phyloP scores from a whole-genome alignment of 2,113 vertebrate species.

The Oenanthe melanoleuca region DNA sequence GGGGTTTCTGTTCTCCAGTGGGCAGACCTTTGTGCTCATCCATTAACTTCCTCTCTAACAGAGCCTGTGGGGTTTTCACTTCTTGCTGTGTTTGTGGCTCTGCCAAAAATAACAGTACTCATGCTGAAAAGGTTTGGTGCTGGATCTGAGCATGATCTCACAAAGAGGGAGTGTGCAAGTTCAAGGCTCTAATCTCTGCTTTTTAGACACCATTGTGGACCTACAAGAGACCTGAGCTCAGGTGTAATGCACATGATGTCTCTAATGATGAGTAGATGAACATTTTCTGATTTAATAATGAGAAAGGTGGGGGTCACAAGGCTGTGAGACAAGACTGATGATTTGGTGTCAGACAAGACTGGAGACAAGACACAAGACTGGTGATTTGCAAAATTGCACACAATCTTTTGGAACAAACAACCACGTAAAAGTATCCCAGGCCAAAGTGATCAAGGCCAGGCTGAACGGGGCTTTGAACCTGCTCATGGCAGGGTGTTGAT shows the following conservation, averaged over 20 bases:
- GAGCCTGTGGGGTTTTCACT: rapidly evolving
- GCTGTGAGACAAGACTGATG: neutral
- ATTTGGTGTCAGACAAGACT: too few relatives aligned
- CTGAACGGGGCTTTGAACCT: neutral
- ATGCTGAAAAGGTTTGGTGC: neutral
- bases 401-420: neutral
- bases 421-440: neutral
- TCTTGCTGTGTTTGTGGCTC: neutral
- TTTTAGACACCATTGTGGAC: neutral
- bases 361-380: too few relatives aligned
- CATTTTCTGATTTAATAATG: neutral
- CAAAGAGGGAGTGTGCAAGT: neutral
- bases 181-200: neutral
- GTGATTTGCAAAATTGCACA: neutral
- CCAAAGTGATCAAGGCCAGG: neutral
- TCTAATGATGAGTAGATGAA: neutral
- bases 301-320: neutral
- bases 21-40: neutral
- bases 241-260: neutral
- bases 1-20: neutral
- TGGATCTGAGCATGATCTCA: rapidly evolving
- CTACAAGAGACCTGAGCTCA: neutral
- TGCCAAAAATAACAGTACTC: neutral
- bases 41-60: neutral
- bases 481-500: neutral